Conservation (phyloP, 2,113 vertebrate genomes). For the Synchiropus splendidus region DNA sequence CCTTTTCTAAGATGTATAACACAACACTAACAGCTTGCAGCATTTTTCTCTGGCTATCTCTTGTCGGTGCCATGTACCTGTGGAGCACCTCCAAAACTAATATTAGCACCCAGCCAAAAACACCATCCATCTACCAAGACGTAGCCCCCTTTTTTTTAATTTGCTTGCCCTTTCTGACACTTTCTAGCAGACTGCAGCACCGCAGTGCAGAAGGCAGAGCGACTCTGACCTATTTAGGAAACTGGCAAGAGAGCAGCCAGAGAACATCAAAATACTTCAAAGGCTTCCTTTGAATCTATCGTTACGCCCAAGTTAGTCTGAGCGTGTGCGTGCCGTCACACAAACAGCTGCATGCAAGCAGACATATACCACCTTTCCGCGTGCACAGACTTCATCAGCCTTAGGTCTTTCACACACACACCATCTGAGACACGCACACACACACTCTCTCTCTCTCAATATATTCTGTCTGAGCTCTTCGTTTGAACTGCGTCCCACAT, state of each 20-base stretch:
- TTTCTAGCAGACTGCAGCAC: slow-evolving; percentile 44
- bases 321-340: slow-evolving; percentile 15
- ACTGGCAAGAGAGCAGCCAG: slow-evolving; percentile 66
- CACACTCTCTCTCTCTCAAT: slow-evolving; percentile 33
- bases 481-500: slow-evolving; percentile 67
- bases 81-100: slow-evolving; percentile 22
- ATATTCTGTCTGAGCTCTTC: slow-evolving; percentile 63
- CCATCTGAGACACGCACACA: slow-evolving; percentile 6
- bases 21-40: background rate
- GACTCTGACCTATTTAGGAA: slow-evolving; percentile 73
- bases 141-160: slow-evolving; percentile 11
- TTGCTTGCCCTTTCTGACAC: slow-evolving; percentile 41
- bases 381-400: slow-evolving; percentile 47
- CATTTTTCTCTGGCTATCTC: slow-evolving; percentile 1
- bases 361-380: slow-evolving; percentile 15
- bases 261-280: slow-evolving; percentile 73
- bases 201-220: slow-evolving; percentile 50
- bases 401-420: slow-evolving; percentile 22
- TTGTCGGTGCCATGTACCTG: slow-evolving; percentile 1
- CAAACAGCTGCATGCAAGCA: slow-evolving; percentile 5
- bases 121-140: slow-evolving; percentile 1
- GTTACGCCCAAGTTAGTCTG: slow-evolving; percentile 58
- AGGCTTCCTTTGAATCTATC: slow-evolving; percentile 64
- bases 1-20: no score
- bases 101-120: slow-evolving; percentile 7